Evolutionary conservation across 2,797 vertebrate genomes (phyloP).

Genomic region (Ispidina lecontei): DNA sequence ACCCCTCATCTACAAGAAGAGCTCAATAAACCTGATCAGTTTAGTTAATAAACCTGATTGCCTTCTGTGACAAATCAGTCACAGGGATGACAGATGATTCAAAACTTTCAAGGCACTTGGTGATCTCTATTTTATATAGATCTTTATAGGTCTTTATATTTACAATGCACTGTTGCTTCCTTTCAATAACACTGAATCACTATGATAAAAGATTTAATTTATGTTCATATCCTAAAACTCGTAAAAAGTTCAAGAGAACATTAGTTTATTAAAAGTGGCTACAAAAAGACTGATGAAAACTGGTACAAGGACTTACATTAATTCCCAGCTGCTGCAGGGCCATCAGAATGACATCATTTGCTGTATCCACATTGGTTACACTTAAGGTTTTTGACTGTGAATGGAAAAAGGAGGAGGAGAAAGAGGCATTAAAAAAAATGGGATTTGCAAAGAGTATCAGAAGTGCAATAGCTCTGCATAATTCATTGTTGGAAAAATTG

Average conservation of each 20-base stretch:
- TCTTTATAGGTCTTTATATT: neutral
- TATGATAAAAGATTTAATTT: neutral
- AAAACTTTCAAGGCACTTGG: neutral
- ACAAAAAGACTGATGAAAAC: conserved; percentile 19
- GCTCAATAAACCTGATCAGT: no score
- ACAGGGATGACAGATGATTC: neutral
- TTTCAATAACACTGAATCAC: neutral
- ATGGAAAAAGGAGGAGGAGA: conserved; percentile 40
- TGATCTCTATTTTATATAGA: neutral
- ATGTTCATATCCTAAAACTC: neutral
- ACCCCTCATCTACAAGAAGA: neutral
- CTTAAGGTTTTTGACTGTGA: conserved; percentile 91
- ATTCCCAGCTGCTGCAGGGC: conserved; percentile 91
- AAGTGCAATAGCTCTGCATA: neutral
- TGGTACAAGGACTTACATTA: conserved; percentile 81
- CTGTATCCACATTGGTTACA: conserved; percentile 88
- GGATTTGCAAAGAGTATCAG: conserved; percentile 13
- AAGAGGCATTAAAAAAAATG: neutral
- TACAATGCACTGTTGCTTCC: neutral
- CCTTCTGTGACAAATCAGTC: neutral
- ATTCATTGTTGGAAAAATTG: neutral
- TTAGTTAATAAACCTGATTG: neutral
- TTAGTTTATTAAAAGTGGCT: neutral
- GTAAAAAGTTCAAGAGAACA: neutral
- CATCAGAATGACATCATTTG: conserved; percentile 88